Evolutionary conservation across 2,888 invertebrate genomes (phyloP).

Genomic region (Xiphydria camelus): DNA sequence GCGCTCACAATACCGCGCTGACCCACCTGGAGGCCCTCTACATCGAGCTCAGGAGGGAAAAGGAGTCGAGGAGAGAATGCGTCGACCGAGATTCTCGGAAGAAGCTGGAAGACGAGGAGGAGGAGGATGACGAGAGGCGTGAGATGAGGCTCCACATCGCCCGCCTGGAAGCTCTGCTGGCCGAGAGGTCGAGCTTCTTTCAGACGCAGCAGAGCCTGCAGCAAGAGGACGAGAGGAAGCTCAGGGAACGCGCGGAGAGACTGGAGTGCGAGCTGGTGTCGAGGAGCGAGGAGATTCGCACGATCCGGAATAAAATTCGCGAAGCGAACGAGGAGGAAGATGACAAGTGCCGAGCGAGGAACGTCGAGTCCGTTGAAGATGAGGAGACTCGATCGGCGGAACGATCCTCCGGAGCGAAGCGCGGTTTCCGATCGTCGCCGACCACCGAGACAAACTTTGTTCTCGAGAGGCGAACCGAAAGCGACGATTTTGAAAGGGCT

Average conservation of each 20-base stretch:
- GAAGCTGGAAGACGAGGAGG: not conserved
- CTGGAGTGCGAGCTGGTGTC: slow-evolving; percentile 10
- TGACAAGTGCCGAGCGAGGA: slow-evolving; percentile 5
- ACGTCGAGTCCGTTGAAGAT: not conserved
- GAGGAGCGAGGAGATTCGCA: not conserved
- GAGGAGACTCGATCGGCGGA: not conserved
- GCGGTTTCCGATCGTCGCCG: not conserved
- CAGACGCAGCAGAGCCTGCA: not conserved
- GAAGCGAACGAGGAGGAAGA: not conserved
- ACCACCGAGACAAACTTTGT: not conserved
- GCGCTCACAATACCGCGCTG: slow-evolving; percentile 45
- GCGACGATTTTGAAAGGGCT: not conserved
- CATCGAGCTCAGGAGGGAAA: slow-evolving; percentile 34
- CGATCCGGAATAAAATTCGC: not conserved
- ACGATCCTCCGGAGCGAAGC: not conserved
- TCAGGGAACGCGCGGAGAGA: slow-evolving; percentile 13
- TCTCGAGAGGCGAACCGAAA: not conserved
- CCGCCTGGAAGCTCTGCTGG: slow-evolving; percentile 21
- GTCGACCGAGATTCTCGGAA: not conserved
- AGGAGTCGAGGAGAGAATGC: not conserved
- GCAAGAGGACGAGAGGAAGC: slow-evolving; percentile 16
- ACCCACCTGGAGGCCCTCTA: slow-evolving; percentile 44
- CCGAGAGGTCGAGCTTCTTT: slow-evolving; percentile 4
- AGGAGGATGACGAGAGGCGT: slow-evolving; percentile 1
- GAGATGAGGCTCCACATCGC: slow-evolving; percentile 14